Base-by-base conservation (phyloP, 2,113 vertebrate genomes). In the Nesoenas mayeri region DNA sequence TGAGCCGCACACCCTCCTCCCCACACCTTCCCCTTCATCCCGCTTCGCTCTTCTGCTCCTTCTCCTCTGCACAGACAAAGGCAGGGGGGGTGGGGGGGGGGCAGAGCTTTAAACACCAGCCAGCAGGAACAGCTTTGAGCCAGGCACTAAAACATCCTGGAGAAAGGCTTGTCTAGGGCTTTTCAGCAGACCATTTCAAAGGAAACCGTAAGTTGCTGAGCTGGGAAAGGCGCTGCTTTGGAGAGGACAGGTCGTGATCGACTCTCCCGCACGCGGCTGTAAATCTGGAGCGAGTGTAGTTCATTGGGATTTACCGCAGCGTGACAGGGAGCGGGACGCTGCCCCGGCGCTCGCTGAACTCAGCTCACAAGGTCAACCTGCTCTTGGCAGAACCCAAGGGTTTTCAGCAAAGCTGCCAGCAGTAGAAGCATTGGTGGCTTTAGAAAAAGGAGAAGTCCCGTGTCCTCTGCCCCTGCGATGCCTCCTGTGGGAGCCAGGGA, bases 141-240 rank as follows among this genome's bases (percentile, higher is more conserved):
- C 25, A 24, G 61, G 72, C 77, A 32, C 80, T 89, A 74, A 87
- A 82, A 24, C 56, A 47, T 51, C 81, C 78, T 16, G 12, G 18
- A 79, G 85, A 89, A 92, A 89, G 1, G 25, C 89, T 83, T 61
- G 89, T 82, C 81, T 75, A 50, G 72, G 81, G 53, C 78, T 89
- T 75, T 87, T 34, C 92, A 86, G 34, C 32, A 64, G 89, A 89
- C 38, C 89, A 40, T 86, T 82, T 61, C 61, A 47, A 61, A 86
- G 78, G 72, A 75, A 94, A n/a, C 40, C 0, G 11, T 26, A 44
- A 75, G 72, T 34, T 83, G 80, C 91, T 89, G 91, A 91, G 91
- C 85, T 86, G 85, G 69, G 81, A 61, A 70, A 89, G 85, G 51
- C 22, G 0, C 50, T 79, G 91, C 60, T 81, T 42, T 48, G 38